These are phyloP conservation scores for Phyto melanocephala DNA, from an alignment of 2,888 invertebrate species.

Conservation along the genomic window DNA sequence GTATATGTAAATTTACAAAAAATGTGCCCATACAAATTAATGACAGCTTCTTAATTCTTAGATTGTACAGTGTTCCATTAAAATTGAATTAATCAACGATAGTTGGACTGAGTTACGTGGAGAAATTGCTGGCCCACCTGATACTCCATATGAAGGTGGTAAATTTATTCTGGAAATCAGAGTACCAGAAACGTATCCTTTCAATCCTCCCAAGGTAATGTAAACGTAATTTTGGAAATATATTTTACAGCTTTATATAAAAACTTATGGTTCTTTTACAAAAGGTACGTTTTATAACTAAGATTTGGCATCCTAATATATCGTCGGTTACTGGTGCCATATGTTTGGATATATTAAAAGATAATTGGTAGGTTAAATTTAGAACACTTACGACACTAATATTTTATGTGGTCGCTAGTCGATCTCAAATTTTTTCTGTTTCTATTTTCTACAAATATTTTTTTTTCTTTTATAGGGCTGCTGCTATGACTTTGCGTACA, in stretches of 20 bases:
- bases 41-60: constrained; percentile 75
- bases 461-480: constrained; percentile 85
- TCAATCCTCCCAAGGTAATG: constrained; percentile 98
- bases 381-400: not conserved
- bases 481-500: constrained; percentile 97
- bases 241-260: not conserved
- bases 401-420: too few species aligned
- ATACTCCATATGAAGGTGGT: constrained; percentile 99
- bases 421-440: not conserved
- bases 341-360: constrained; percentile 98
- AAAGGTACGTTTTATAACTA: constrained; percentile 96
- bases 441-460: too few species aligned
- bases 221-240: not conserved
- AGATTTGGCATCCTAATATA: constrained; percentile 99
- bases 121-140: constrained; percentile 98
- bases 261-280: too few species aligned
- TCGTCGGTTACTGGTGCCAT: constrained; percentile 99
- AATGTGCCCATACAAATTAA: too few species aligned
- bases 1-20: too few species aligned
- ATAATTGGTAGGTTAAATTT: constrained; percentile 83
- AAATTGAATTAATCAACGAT: constrained; percentile 93
- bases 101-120: constrained; percentile 95
- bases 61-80: constrained; percentile 92
- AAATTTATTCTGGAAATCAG: constrained; percentile 96
- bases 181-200: constrained; percentile 99